Base-by-base conservation (phyloP, 2,888 invertebrate genomes). In the Pterostichus niger region DNA sequence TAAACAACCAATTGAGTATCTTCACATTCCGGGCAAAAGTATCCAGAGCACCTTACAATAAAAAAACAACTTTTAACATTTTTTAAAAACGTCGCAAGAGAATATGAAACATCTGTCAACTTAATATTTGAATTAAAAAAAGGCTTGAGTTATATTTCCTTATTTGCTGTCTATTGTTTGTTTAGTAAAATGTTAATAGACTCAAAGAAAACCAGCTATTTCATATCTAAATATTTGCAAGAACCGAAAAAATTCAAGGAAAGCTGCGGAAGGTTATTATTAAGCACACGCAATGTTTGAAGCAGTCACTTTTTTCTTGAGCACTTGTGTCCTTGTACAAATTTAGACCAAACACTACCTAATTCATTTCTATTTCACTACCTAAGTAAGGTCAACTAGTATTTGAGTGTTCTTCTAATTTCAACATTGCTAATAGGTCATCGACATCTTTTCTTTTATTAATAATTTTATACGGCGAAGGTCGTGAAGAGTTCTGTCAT, bases 381-480 rank as follows among this genome's bases (percentile, higher is more conserved):
- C n/a, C 13, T 10, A 13, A 13, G 71, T 71, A 71, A 71, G 71
- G 71, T 71, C 71, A 71, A 71, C 44, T 46, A 64, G 15, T 49
- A 24, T 68, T 71, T 15, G 71, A 71, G 44, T 17, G 71, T 71
- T 71, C 71, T 71, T 49, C 71, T 71, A 35, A 46, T 71, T 71
- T 46, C 71, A 24, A 4, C 9, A 71, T 10, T 10, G 15, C 46
- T 46, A 71, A 3, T 71, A 17, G 71, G 71, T 71, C 71, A 71
- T 71, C 71, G 71, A 71, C 71, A 71, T 49, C 64, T 64, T 64
- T 71, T 46, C 64, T 31, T 64, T 15, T 46, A 64, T 33, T 35
- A 64, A 46, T 9, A 46, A 15, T 71, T 64, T 64, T 64, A 13
- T 31, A 71, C 15, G 40, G 17, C 15, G 71, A 71, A 71, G 71